phyloP scores from a whole-genome alignment of 2,113 vertebrate species.

The Crotalus tigris region DNA sequence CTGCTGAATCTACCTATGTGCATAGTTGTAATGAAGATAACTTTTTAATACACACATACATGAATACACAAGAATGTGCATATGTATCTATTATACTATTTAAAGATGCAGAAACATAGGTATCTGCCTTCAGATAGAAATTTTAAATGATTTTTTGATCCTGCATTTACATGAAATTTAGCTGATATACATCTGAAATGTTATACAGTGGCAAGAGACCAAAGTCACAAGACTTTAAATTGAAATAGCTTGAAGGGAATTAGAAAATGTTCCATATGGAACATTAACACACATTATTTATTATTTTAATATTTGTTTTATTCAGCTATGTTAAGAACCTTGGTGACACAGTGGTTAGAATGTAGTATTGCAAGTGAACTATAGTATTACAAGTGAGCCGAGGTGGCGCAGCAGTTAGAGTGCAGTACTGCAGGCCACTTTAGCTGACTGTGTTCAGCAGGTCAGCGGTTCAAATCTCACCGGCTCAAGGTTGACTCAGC shows the following conservation, averaged over 20 bases:
- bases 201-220: neutral
- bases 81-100: neutral
- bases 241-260: neutral
- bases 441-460: no score
- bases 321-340: neutral
- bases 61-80: neutral
- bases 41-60: neutral
- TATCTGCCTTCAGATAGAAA: neutral
- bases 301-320: constrained; percentile 12
- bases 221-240: neutral
- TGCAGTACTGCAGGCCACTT: no score
- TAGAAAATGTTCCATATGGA: neutral
- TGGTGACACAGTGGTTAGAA: neutral
- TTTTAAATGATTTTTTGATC: neutral
- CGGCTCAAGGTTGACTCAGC: no score
- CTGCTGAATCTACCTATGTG: neutral
- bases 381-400: neutral
- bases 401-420: no score
- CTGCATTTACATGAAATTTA: neutral
- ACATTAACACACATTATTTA: neutral
- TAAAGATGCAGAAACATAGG: neutral
- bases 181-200: neutral
- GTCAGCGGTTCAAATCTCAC: no score
- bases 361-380: neutral
- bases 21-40: neutral